Conservation (phyloP, 2,888 invertebrate species). For the Drosophila neonasuta region DNA sequence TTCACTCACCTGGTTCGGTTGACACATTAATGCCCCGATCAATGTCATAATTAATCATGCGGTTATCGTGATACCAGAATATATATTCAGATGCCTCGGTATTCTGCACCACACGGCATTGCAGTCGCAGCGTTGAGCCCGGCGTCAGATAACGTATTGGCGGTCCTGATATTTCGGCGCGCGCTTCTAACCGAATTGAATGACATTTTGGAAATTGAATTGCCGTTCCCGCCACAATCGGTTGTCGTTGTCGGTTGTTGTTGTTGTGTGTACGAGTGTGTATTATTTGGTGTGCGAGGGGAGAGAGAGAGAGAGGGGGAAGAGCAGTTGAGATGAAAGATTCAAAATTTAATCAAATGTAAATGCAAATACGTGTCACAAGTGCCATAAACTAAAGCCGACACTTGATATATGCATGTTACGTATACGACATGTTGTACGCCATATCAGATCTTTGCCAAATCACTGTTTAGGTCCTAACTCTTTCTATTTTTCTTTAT, state of each 20-base stretch:
- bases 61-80: slow-evolving; percentile 94
- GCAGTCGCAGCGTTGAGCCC: slow-evolving; percentile 91
- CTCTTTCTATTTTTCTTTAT: not conserved
- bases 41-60: slow-evolving; percentile 95
- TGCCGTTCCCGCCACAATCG: slow-evolving; percentile 50
- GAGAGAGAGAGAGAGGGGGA: slow-evolving; percentile 13
- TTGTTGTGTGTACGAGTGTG: slow-evolving; percentile 2
- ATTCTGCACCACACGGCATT: slow-evolving; percentile 91
- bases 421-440: slow-evolving; percentile 12
- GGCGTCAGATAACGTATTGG: slow-evolving; percentile 93
- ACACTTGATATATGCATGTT: slow-evolving; percentile 11
- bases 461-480: not conserved
- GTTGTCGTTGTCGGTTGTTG: slow-evolving; percentile 3
- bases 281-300: not conserved
- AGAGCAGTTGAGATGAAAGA: slow-evolving; percentile 39
- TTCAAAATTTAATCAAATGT: slow-evolving; percentile 56
- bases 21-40: slow-evolving; percentile 94
- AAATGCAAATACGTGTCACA: slow-evolving; percentile 45
- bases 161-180: slow-evolving; percentile 93
- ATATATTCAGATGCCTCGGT: slow-evolving; percentile 93
- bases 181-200: slow-evolving; percentile 86
- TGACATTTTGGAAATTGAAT: slow-evolving; percentile 61
- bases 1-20: slow-evolving; percentile 87
- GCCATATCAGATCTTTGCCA: not conserved
- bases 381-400: slow-evolving; percentile 22